Base-by-base conservation (phyloP, 2,888 invertebrate genomes). In the Ephialtes manifestator region DNA sequence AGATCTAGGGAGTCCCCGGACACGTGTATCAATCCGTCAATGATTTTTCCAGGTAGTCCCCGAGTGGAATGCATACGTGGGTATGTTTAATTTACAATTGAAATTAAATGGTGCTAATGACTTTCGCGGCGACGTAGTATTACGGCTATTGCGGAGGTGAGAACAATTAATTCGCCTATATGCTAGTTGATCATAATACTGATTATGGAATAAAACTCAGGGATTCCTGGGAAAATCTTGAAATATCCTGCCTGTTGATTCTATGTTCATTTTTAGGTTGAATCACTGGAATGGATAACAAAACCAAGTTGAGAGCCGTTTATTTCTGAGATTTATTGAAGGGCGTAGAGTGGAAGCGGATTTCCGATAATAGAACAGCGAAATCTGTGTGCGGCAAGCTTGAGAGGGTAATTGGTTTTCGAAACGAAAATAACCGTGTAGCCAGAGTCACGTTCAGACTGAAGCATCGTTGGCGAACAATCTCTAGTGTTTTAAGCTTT, bases 71-170 rank as follows among this genome's bases (percentile, higher is more conserved):
- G 10, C 1, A 31, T 18, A 51, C 43, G 35, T 65, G 20, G 48
- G 46, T 20, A 15, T 15, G 18, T 13, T 35, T 65, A 13, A 65
- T 76, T 76, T 51, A 48, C 18, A 76, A n/a, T 65, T 51, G 10
- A 53, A 76, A 76, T 76, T 28, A 63, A 63, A 48, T 13, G n/a
- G 35, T 24, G 24, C 48, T 76, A 65, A 75, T 51, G 48, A 63
- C 31, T 63, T 18, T 65, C 20, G 31, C 13, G 55, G 67, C 43
- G 65, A 28, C 39, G 43, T n/a, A 13, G 18, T 39, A 7, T 15
- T 13, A 10, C 43, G n/a, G 53, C 51, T 13, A 48, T 28, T 67
- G n/a, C n/a, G 65, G 18, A 39, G 11, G 13, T 15, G n/a, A 28
- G 4, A 43, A 13, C 13, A 67, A 77, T 55, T 67, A n/a, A 67